A percentile compares a stretch with the other conserved stretches of the same genome.
phyloP scores from a whole-genome alignment of 2,888 invertebrate species.

The Pammene fasciana region DNA sequence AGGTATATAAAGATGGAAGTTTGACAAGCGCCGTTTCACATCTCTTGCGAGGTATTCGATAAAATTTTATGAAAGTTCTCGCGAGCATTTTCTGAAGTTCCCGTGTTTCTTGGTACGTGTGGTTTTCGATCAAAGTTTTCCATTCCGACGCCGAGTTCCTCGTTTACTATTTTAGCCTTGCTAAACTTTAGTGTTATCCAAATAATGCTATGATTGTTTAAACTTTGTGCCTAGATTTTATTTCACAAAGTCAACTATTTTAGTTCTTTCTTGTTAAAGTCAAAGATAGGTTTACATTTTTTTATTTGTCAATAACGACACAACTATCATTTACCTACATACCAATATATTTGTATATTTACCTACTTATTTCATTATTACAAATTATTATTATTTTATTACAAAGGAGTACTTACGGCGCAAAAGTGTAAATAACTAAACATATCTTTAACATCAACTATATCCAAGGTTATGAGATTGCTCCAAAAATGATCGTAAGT shows the following conservation, averaged over 20 bases:
- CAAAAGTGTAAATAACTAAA: too few relatives aligned
- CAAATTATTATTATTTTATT: too few relatives aligned
- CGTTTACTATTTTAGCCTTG: conserved; percentile 25
- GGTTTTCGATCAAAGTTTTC: conserved; percentile 80
- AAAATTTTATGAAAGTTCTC: conserved; percentile 68
- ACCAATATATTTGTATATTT: too few relatives aligned
- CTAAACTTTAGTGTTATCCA: conserved; percentile 13
- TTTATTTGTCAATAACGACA: too few relatives aligned
- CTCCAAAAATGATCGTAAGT: too few relatives aligned
- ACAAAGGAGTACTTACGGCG: too few relatives aligned
- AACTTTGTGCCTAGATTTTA: neutral
- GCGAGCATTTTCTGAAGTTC: conserved; percentile 66
- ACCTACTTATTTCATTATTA: too few relatives aligned
- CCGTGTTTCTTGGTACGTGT: conserved; percentile 67
- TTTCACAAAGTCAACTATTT: neutral
- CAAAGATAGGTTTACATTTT: too few relatives aligned
- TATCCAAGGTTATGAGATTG: too few relatives aligned
- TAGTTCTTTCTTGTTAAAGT: neutral
- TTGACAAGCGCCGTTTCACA: conserved; percentile 36
- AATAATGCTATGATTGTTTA: conserved; percentile 7
- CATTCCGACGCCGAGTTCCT: conserved; percentile 59
- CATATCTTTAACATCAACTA: too few relatives aligned
- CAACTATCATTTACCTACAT: too few relatives aligned
- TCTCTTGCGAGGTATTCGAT: conserved; percentile 68
- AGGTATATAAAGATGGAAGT: conserved; percentile 24